Evolutionary conservation across 2,888 invertebrate species (phyloP).

Genomic region (Celastrina argiolus): DNA sequence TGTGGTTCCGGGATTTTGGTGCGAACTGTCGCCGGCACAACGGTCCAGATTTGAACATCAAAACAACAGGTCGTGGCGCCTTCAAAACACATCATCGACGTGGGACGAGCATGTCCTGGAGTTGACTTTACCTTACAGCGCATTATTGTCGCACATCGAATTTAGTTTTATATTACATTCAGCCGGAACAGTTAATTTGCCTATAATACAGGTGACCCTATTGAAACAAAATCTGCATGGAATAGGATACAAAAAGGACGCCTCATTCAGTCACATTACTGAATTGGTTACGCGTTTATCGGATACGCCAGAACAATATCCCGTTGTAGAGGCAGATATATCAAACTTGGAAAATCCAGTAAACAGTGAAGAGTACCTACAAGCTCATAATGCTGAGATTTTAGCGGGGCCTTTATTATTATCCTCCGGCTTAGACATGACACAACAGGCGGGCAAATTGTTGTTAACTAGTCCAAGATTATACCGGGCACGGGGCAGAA

Average conservation of each 20-base stretch:
- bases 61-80: conserved; percentile 91
- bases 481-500: conserved; percentile 86
- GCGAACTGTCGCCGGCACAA: conserved; percentile 93
- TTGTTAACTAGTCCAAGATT: conserved; percentile 92
- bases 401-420: conserved; percentile 92
- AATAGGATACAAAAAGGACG: conserved; percentile 73
- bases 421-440: conserved; percentile 88
- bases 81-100: conserved; percentile 91
- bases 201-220: conserved; percentile 86
- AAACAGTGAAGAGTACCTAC: conserved; percentile 86
- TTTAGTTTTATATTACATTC: conserved; percentile 90
- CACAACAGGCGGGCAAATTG: conserved; percentile 89
- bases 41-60: conserved; percentile 93
- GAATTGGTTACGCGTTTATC: conserved; percentile 32
- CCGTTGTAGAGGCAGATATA: conserved; percentile 57
- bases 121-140: conserved; percentile 87
- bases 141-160: conserved; percentile 92
- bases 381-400: conserved; percentile 93
- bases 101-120: conserved; percentile 97
- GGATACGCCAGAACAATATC: conserved; percentile 60
- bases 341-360: conserved; percentile 83
- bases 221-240: conserved; percentile 80
- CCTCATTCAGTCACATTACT: conserved; percentile 57
- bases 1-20: conserved; percentile 95
- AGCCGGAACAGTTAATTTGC: conserved; percentile 84